Conservation (phyloP, 1,140 invertebrate genomes). For the Ephestia elutella region DNA sequence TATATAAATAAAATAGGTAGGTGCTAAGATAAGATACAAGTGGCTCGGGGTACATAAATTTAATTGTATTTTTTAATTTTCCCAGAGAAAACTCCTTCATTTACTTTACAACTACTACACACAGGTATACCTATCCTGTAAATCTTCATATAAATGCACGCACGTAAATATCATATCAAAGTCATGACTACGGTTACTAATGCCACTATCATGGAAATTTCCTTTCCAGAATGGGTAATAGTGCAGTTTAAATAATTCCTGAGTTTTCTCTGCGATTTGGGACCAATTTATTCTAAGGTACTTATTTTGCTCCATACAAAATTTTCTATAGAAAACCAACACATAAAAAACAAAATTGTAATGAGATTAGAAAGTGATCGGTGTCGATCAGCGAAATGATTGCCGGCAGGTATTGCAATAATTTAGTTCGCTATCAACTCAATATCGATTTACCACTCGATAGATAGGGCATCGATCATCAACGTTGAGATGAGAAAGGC, state of each 20-base stretch:
- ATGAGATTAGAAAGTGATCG: not conserved
- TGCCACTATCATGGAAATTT: conserved; percentile 38
- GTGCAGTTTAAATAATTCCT: not conserved
- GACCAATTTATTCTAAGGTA: not conserved
- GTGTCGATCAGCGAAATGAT: conserved; percentile 3
- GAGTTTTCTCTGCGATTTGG: not conserved
- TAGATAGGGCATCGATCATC: not conserved
- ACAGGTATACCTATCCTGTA: too few species aligned
- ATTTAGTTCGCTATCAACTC: not conserved
- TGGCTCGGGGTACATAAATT: too few species aligned
- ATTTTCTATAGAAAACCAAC: not conserved
- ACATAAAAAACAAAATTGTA: not conserved
- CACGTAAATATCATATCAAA: conserved; percentile 32
- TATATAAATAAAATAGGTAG: too few species aligned
- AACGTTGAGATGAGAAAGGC: not conserved
- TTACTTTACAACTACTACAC: too few species aligned
- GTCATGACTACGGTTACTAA: conserved; percentile 24
- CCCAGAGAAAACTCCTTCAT: too few species aligned
- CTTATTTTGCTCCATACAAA: too few species aligned
- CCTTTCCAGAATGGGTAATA: conserved; percentile 56
- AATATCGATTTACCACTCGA: not conserved
- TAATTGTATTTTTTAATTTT: too few species aligned
- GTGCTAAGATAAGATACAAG: too few species aligned
- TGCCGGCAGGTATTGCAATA: not conserved
- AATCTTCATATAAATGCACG: not conserved